These are phyloP conservation scores for Hyposoter didymator DNA, from an alignment of 2,888 invertebrate genomes.

Conservation along the genomic window DNA sequence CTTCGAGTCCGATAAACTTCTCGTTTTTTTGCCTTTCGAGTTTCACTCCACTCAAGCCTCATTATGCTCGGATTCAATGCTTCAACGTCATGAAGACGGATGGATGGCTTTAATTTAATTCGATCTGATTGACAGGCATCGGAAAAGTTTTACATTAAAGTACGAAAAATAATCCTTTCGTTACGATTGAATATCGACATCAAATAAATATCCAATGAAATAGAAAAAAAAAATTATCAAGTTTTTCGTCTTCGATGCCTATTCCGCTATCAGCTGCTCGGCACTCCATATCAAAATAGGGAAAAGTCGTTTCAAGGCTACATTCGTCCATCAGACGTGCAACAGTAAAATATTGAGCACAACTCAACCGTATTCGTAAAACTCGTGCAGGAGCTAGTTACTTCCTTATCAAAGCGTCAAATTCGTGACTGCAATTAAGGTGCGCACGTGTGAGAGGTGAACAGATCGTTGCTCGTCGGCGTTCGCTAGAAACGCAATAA, in stretches of 20 bases:
- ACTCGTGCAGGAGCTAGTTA: constrained; percentile 17
- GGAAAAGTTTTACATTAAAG: neutral
- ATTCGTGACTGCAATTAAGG: constrained; percentile 37
- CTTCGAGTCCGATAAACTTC: constrained; percentile 11
- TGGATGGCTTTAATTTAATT: neutral
- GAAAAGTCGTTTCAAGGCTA: neutral
- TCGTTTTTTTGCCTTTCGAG: neutral
- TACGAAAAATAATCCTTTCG: neutral
- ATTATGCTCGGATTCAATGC: neutral
- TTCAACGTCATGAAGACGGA: neutral
- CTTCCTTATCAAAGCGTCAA: constrained; percentile 33
- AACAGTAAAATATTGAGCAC: constrained; percentile 18
- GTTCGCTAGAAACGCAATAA: constrained; percentile 50
- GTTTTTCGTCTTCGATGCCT: neutral
- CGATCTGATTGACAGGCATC: neutral
- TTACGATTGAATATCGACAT: neutral
- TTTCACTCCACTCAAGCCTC: neutral
- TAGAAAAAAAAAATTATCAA: neutral
- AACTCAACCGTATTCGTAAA: neutral
- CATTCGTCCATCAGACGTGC: neutral
- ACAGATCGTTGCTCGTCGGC: constrained; percentile 38
- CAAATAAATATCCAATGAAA: neutral
- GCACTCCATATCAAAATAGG: neutral
- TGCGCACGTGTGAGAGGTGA: constrained; percentile 24
- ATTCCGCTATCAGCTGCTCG: neutral